Evolutionary conservation across 2,888 invertebrate genomes (phyloP), one percentile per base, ranked within the genome.

Genomic region (Metellina segmentata): DNA sequence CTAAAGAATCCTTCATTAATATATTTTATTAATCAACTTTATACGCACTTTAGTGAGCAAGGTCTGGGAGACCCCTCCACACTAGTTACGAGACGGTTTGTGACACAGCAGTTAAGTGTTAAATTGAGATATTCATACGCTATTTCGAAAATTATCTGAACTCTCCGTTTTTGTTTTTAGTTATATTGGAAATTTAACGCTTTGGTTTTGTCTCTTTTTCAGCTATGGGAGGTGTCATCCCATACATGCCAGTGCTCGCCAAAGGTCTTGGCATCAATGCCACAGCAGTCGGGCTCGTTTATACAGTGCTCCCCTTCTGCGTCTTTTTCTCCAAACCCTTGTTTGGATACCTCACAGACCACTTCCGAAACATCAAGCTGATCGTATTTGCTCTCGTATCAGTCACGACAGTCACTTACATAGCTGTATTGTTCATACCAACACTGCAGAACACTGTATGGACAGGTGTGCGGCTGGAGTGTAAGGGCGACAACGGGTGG

Each of bases 251-350:
- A 11, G 90, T 94, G 6, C 81, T 92, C n/a, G 93, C 90, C 0
- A 92, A 89, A 51, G 61, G 74, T 6, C 81, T 89, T 8, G 91
- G 91, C 6, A 92, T 93, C 71, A 93, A 79, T n/a, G 91, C 93
- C 0, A 92, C 91, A n/a, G 90, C 90, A 7, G 90, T 93, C 7
- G 93, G 93, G 6, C 72, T 93, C 51, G 81, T 94, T n/a, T 93
- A 85, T 72, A 93, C 89, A 9, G 74, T 94, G 51, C 75, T 94
- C n/a, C 93, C 93, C 16, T 93, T 94, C 51, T 79, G 90, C n/a
- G 92, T 92, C 7, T 86, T 93, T 5, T 53, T 93, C 6, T 83
- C 91, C 7, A 94, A 93, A 70, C 93, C 93, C 0, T 11, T 92
- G 5, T 87, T 93, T 71, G 93, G 93, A 49, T 92, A 89, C 49